Percentiles rank a stretch among this genome's conserved stretches.
Conservation (phyloP, 2,888 invertebrate genomes). For the Oxycera nigricornis region DNA sequence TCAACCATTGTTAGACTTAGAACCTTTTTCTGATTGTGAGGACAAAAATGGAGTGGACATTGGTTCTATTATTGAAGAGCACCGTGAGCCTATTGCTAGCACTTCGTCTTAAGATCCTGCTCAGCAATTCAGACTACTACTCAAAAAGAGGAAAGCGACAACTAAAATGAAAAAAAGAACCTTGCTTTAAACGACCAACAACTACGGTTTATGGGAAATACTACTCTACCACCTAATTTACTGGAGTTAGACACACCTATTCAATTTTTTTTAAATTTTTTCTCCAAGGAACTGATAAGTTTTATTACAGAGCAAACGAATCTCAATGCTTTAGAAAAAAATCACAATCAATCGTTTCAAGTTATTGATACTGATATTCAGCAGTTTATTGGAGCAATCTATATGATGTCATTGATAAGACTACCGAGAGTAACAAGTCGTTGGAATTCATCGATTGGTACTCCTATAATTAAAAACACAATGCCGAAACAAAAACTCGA, state of each 20-base stretch:
- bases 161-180: conserved; percentile 24
- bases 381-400: conserved; percentile 28
- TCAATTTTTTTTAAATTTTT: conserved; percentile 41
- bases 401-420: not conserved
- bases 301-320: conserved; percentile 32
- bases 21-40: conserved; percentile 15
- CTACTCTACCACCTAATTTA: conserved; percentile 21
- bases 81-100: not conserved
- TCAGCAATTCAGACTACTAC: too few species aligned
- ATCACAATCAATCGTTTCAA: too few species aligned
- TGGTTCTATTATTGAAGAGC: conserved; percentile 18
- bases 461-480: not conserved
- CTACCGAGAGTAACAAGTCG: not conserved
- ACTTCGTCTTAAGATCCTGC: not conserved
- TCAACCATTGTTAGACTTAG: conserved; percentile 19
- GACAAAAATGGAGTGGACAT: conserved; percentile 3
- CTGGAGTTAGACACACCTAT: too few species aligned
- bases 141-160: too few species aligned
- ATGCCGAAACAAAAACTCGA: not conserved
- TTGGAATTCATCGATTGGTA: not conserved
- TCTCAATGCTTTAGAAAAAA: conserved; percentile 3
- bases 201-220: too few species aligned
- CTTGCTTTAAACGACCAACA: not conserved
- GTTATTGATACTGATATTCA: conserved; percentile 41
- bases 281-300: conserved; percentile 31